Evolutionary conservation across 2,797 vertebrate species (phyloP), one percentile per base, ranked within the genome.

Genomic region (Podarcis lilfordi): DNA sequence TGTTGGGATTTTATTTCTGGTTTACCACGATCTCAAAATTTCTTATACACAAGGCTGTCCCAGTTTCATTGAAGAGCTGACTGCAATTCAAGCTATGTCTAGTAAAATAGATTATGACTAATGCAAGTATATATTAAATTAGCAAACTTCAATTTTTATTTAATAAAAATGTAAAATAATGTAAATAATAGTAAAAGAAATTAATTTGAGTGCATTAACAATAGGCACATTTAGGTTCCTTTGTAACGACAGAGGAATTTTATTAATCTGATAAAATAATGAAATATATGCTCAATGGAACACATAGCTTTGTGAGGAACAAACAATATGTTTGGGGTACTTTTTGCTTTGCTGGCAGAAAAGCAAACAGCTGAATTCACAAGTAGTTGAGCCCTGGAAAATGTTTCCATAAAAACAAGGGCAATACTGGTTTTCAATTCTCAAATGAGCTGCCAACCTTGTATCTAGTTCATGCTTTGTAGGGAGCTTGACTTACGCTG

Each of bases 151-250:
- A 40, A 95, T 95, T 94, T 23, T 96, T 97, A 97, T 97, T 97
- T 97, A 97, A 97, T 96, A 96, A 96, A 96, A 95, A 95, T 97
- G 95, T 97, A 96, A 97, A 96, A 90, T 96, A 94, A 92, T 96
- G 94, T 96, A 96, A 95, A 95, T 25, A 95, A 95, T 23, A 89
- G 91, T 11, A 88, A 91, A 93, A 95, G 95, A 91, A 90, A 84
- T 91, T 81, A 45, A 86, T 95, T 93, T 91, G 83, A 92, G 88
- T 93, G 89, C 85, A 90, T 86, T 74, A 87, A 71, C 82, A 91
- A 61, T 13, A 2, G 13, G 64, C 50, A 1, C 43, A 21, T 79
- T 89, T 92, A 87, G 80, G 59, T 94, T 86, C 92, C 75, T 88
- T 82, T 89, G 71, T 88, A 86, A 6, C 35, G 82, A 85, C 71